phyloP scores from a whole-genome alignment of 2,113 vertebrate species.

The Aegithalos caudatus region DNA sequence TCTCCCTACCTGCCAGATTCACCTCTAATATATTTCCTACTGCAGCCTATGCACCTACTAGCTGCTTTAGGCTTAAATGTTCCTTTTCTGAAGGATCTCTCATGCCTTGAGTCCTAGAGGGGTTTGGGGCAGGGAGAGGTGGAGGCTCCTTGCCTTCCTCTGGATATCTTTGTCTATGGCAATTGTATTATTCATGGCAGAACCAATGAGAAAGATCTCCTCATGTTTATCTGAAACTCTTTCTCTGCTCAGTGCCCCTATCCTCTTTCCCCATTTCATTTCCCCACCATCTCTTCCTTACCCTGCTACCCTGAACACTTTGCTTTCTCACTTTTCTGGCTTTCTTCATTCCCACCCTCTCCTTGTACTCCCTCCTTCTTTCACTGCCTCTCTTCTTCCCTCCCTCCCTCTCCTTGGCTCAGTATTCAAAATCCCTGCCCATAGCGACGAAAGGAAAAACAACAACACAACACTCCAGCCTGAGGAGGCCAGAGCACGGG shows the following conservation, averaged over 20 bases:
- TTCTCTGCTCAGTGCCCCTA: background rate
- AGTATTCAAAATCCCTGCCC: conserved; percentile 64
- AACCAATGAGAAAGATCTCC: background rate
- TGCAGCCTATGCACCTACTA: background rate
- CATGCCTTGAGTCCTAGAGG: background rate
- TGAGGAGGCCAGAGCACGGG: conserved; percentile 47
- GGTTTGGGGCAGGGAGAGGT: background rate
- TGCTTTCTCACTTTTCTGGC: background rate
- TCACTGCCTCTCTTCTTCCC: conserved; percentile 5
- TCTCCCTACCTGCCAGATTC: background rate
- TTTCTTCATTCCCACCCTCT: conserved; percentile 2
- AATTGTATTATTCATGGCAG: background rate
- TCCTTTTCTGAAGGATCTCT: background rate
- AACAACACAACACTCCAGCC: conserved; percentile 73
- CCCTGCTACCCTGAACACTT: background rate
- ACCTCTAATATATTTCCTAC: background rate
- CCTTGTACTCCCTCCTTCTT: conserved; percentile 25
- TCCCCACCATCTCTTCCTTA: background rate
- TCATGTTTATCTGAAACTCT: background rate
- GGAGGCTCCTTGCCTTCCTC: background rate
- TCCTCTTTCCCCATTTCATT: background rate
- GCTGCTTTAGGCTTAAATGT: background rate
- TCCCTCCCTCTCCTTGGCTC: conserved; percentile 63
- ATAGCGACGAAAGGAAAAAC: conserved; percentile 73
- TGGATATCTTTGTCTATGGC: background rate